Conservation (phyloP, 2,888 invertebrate genomes). For the Volucella inflata region DNA sequence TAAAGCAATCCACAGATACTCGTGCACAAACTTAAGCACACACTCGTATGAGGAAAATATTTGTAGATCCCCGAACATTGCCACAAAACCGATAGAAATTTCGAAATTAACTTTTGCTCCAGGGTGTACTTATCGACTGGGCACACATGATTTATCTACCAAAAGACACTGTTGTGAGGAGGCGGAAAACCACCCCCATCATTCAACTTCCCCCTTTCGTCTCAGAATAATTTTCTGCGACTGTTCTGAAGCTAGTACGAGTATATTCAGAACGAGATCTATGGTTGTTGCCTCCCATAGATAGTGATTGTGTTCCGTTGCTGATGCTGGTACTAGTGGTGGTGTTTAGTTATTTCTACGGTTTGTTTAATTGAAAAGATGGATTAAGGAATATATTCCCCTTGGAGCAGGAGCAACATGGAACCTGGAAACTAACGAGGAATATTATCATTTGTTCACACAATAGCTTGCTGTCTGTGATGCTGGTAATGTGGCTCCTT, state of each 20-base stretch:
- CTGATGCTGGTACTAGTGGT: neutral
- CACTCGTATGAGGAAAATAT: too few species aligned
- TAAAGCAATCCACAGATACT: constrained; percentile 2
- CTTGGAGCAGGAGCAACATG: constrained; percentile 24
- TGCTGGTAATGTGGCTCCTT: constrained; percentile 22
- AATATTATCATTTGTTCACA: constrained; percentile 49
- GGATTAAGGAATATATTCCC: constrained; percentile 62
- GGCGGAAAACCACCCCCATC: neutral
- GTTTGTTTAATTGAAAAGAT: constrained; percentile 67
- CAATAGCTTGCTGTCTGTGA: constrained; percentile 52
- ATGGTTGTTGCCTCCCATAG: constrained; percentile 4
- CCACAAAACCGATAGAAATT: constrained; percentile 56
- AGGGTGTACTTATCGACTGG: constrained; percentile 65
- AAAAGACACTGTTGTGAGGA: neutral
- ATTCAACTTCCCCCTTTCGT: neutral
- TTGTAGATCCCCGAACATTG: constrained; percentile 13
- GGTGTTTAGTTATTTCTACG: constrained; percentile 29
- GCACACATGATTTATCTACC: constrained; percentile 56
- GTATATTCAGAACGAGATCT: constrained; percentile 1
- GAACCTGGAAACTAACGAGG: constrained; percentile 47
- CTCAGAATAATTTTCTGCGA: neutral
- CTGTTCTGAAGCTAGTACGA: neutral
- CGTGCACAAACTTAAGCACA: neutral
- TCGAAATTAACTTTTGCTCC: constrained; percentile 65
- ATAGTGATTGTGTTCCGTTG: too few species aligned